phyloP scores from a whole-genome alignment of 2,888 invertebrate genomes.

The Heliconius sara region DNA sequence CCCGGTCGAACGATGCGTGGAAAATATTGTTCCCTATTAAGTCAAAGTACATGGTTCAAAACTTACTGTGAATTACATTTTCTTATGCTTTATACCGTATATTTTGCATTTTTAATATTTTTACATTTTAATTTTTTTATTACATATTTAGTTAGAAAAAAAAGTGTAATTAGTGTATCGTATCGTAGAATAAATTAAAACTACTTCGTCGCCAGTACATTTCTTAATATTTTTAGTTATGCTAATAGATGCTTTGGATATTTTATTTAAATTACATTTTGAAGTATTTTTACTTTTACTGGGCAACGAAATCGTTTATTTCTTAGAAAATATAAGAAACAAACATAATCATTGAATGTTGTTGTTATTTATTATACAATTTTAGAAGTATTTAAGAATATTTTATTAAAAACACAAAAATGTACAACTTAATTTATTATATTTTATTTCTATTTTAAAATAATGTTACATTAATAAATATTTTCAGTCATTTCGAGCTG shows the following conservation, averaged over 20 bases:
- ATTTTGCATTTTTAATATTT: neutral
- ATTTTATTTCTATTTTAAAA: neutral
- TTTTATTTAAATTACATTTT: too few species aligned
- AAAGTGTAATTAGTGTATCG: neutral
- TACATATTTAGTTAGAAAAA: neutral
- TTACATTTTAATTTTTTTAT: neutral
- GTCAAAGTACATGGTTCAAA: neutral
- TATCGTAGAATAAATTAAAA: too few species aligned
- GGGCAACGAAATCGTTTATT: neutral
- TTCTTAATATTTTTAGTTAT: too few species aligned
- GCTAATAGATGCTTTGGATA: too few species aligned
- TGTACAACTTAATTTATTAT: neutral
- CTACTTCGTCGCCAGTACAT: too few species aligned
- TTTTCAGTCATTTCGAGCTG: conserved; percentile 7
- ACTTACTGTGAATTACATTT: neutral
- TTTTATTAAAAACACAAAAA: neutral
- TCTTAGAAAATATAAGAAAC: neutral
- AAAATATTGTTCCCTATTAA: conserved; percentile 10
- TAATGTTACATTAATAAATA: conserved; percentile 9
- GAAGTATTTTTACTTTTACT: too few species aligned
- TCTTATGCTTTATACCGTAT: neutral
- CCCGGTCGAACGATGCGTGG: conserved; percentile 87
- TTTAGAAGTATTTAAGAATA: neutral
- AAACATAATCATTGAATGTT: neutral
- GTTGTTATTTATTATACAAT: neutral